These are phyloP conservation scores for Psephotus haematonotus DNA, from an alignment of 2,113 vertebrate species.

Conservation along the genomic window DNA sequence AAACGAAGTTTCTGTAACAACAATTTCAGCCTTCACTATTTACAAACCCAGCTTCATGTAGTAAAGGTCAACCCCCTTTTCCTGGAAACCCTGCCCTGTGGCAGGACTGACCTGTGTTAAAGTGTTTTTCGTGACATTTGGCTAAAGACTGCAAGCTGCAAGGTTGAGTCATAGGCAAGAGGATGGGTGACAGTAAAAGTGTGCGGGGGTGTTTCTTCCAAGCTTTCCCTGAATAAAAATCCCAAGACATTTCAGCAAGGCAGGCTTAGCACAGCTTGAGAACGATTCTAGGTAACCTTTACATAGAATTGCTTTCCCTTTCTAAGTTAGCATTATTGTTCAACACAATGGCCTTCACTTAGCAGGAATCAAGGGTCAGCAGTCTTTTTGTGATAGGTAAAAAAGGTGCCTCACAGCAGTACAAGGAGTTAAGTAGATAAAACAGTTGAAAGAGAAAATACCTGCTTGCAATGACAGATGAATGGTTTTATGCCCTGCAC, in stretches of 20 bases:
- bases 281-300: slow-evolving; percentile 36
- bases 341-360: slow-evolving; percentile 43
- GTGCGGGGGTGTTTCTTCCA: neutral
- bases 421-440: slow-evolving; percentile 31
- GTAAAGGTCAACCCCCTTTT: neutral
- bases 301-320: neutral
- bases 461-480: neutral
- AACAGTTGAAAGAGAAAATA: slow-evolving; percentile 6
- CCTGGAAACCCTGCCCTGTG: neutral
- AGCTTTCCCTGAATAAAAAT: neutral
- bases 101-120: neutral
- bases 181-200: neutral
- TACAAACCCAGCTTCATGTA: neutral
- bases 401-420: slow-evolving; percentile 10
- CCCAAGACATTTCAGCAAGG: neutral
- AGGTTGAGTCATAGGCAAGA: neutral
- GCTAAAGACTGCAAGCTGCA: neutral
- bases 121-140: neutral
- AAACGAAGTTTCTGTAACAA: neutral
- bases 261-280: slow-evolving; percentile 19
- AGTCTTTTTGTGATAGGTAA: slow-evolving; percentile 22
- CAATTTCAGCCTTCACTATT: neutral
- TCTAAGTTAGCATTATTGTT: neutral
- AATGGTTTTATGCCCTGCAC: neutral
- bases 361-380: slow-evolving; percentile 10